phyloP scores from a whole-genome alignment of 1,140 invertebrate genomes.

The Gerris buenoi region DNA sequence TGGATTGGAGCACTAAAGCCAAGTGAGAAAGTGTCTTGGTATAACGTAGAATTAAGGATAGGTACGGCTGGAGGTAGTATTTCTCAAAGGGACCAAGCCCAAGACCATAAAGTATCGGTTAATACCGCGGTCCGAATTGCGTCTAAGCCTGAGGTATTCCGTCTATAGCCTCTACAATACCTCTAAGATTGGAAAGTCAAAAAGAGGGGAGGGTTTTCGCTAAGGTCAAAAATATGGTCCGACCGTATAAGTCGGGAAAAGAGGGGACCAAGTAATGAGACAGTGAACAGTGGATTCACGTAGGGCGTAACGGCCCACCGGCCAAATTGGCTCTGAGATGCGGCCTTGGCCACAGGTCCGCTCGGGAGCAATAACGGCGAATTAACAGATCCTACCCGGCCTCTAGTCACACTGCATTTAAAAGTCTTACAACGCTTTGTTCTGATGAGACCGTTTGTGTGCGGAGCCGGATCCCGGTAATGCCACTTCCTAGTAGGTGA shows the following conservation, averaged over 20 bases:
- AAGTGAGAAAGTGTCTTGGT: too few relatives aligned
- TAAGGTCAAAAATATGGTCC: neutral
- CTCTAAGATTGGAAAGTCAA: neutral
- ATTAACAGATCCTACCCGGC: neutral
- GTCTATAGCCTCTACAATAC: neutral
- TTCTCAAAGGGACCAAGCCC: too few relatives aligned
- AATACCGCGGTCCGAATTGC: too few relatives aligned
- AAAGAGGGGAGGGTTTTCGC: neutral
- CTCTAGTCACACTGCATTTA: neutral
- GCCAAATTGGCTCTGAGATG: neutral
- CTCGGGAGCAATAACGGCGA: neutral
- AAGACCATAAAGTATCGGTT: too few relatives aligned
- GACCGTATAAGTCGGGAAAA: slow-evolving; percentile 15
- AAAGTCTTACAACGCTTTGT: too few relatives aligned
- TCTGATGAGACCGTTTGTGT: too few relatives aligned
- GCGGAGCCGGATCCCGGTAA: too few relatives aligned
- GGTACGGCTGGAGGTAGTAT: too few relatives aligned
- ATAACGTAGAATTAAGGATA: too few relatives aligned
- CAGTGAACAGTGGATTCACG: slow-evolving; percentile 13
- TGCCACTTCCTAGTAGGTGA: too few relatives aligned
- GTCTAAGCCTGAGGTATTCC: neutral
- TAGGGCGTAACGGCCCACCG: neutral
- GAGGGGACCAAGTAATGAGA: slow-evolving; percentile 14
- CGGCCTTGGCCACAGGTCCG: neutral
- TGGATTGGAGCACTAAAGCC: too few relatives aligned